Evolutionary conservation across 1,140 invertebrate genomes (phyloP), one percentile per base, ranked within the genome.

Genomic region (Drosophila auraria): DNA sequence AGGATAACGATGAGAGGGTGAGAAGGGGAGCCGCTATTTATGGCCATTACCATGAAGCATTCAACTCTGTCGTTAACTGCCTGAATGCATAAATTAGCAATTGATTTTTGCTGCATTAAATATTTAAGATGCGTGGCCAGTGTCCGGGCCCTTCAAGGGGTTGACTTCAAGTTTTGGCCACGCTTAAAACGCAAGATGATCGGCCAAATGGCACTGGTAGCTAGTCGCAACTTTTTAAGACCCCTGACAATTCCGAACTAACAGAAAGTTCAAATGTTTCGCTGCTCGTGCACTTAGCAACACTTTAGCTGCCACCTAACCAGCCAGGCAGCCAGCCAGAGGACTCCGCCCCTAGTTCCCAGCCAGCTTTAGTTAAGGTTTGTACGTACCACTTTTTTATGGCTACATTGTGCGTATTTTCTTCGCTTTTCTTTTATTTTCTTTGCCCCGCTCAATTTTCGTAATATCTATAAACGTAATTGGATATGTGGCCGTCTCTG

Each of bases 381-480:
- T 75, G 51, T 57, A 58, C 68, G 60, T 62, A 71, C 54, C 68
- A 53, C 45, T 65, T 87, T 87, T 81, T 87, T 75, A 83, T 83
- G 65, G 62, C 78, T 78, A 87, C 82, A 81, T 78, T 83, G 83
- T 87, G 80, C 77, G 80, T 87, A 87, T 36, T 38, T 73, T 53
- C 45, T 38, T 8, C 20, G 44, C 25, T 5, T 53, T 36, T n/a
- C 15, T 33, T 49, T 49, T 74, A 66, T 73, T 83, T 78, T 61
- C 65, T 20, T 9, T 3, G 20, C 33, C 30, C 36, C 54, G 60
- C 45, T 47, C 64, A 87, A 80, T 89, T 82, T 69, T 42, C 38
- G 62, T 65, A 84, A 89, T 89, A 87, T 89, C 84, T 89, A 89
- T 89, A 87, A 87, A 89, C 74, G 81, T 89, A 87, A 87, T 87